phyloP scores from a whole-genome alignment of 2,113 vertebrate species.

The Perognathus longimembris region DNA sequence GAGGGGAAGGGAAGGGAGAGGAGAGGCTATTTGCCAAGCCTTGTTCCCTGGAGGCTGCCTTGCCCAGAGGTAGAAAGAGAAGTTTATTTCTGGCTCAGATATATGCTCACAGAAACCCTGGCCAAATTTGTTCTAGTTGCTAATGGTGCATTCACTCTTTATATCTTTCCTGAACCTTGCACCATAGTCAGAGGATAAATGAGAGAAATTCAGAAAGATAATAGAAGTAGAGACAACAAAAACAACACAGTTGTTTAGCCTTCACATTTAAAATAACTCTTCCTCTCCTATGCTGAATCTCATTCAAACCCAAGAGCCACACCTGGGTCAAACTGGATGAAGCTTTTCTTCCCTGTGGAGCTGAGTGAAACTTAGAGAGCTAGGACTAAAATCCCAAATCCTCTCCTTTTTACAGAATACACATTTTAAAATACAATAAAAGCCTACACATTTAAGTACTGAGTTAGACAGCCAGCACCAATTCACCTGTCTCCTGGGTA shows the following conservation, averaged over 20 bases:
- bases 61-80: neutral
- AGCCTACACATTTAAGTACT: neutral
- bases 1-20: neutral
- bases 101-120: neutral
- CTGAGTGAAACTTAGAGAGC: neutral
- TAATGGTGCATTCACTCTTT: neutral
- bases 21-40: neutral
- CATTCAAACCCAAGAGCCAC: neutral
- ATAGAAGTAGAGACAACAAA: neutral
- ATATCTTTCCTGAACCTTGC: neutral
- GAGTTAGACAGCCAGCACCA: neutral
- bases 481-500: neutral
- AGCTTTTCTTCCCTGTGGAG: neutral
- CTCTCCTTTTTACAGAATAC: slow-evolving; percentile 29
- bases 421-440: neutral
- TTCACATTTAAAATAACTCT: slow-evolving; percentile 4
- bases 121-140: slow-evolving; percentile 13
- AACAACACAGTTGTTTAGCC: neutral
- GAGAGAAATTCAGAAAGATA: neutral
- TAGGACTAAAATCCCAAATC: slow-evolving; percentile 10
- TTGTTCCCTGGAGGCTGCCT: neutral
- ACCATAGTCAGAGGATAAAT: neutral
- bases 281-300: neutral
- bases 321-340: neutral
- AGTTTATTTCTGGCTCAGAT: slow-evolving; percentile 25